These are phyloP conservation scores for Aurelia aurita complex sp. Pacific DNA, from an alignment of 30 jellyfish, hydroid and myxozoan species.

Conservation along the genomic window DNA sequence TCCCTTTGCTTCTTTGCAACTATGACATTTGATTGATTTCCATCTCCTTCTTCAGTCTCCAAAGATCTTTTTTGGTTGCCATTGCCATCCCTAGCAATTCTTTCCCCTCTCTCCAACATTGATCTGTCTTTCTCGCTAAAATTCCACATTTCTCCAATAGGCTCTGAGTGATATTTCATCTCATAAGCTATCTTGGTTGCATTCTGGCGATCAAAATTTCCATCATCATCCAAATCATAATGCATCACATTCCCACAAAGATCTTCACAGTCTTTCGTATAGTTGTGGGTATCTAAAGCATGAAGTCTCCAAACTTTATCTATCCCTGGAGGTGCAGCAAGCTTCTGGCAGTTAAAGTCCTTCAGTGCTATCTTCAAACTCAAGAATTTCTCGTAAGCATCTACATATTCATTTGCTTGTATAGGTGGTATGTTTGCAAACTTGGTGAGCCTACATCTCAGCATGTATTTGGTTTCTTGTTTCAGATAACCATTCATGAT, in stretches of 20 bases:
- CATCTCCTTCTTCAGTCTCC: neutral
- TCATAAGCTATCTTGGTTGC: constrained; percentile 3
- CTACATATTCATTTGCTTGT: no score
- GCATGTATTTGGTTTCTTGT: no score
- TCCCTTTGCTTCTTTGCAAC: no score
- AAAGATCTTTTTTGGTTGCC: neutral
- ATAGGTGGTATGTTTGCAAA: neutral
- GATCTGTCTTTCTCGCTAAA: neutral
- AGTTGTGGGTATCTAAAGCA: neutral
- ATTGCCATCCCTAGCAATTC: neutral
- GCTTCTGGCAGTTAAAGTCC: neutral
- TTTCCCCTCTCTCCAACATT: neutral
- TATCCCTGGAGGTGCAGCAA: neutral
- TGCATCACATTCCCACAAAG: neutral
- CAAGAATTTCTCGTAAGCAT: neutral
- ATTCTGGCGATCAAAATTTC: neutral
- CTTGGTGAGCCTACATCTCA: no score
- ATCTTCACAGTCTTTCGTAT: neutral
- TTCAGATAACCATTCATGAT: no score
- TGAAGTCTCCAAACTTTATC: neutral
- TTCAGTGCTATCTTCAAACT: neutral
- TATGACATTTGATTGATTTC: no score
- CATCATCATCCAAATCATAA: neutral
- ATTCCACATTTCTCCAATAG: neutral
- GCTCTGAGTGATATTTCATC: constrained; percentile 1